Evolutionary conservation across 2,888 invertebrate species (phyloP), one percentile per base, ranked within the genome.

Genomic region (Priocnemis perturbator): DNA sequence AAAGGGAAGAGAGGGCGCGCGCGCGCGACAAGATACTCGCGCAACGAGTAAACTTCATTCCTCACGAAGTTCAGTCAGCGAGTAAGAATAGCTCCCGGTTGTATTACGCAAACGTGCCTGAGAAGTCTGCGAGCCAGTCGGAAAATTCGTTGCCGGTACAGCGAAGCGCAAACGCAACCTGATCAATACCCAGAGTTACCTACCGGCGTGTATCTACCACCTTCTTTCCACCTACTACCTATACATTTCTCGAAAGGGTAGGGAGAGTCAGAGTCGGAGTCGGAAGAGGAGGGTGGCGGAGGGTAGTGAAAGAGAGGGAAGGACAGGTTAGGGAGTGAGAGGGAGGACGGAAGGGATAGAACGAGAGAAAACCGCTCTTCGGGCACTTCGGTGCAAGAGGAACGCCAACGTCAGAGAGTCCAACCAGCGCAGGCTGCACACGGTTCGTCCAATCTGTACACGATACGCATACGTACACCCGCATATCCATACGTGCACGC

Each of bases 141-240:
- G 71, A 52, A 60, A 72, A 72, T 81, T 77, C 73, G 70, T 71
- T 73, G 77, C 70, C 73, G 73, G 75, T 71, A 72, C 74, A 69
- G 64, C 44, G 73, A 74, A 74, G 79, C 78, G 81, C 79, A 77
- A 81, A 78, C 76, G 74, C 79, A 74, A 72, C 69, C 71, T 81
- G 79, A 79, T 81, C 81, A 81, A 79, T 81, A 81, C 75, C 78
- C 76, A 72, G 73, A 72, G 76, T 76, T 74, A 71, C 72, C 72
- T 72, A 64, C 73, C 73, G 71, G 61, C 69, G 71, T 60, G 63
- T 53, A 59, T 37, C 69, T 53, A 58, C 68, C 70, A 60, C 69
- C 60, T 68, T 62, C 65, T 67, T 48, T 47, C 61, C 61, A 61
- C 59, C 69, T 64, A 50, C 50, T 69, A 63, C 63, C 67, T 65